A percentile compares a stretch with the other conserved stretches of the same genome.
These are phyloP conservation scores for Oligia latruncula DNA, from an alignment of 2,888 invertebrate species.

Conservation along the genomic window DNA sequence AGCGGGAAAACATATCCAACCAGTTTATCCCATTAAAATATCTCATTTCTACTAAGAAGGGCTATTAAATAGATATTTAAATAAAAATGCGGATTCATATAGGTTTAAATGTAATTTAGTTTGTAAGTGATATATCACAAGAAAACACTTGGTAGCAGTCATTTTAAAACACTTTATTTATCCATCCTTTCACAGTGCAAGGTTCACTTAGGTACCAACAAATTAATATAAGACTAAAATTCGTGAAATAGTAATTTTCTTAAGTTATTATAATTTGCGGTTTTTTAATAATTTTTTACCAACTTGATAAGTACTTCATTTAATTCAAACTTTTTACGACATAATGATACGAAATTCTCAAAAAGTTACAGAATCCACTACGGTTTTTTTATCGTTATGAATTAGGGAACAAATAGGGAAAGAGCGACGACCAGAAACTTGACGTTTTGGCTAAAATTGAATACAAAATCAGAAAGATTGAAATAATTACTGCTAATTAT, in stretches of 20 bases:
- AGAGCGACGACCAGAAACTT: background rate
- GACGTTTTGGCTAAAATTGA: background rate
- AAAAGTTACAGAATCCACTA: background rate
- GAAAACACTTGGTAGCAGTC: constrained; percentile 29
- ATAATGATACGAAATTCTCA: background rate
- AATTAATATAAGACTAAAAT: constrained; percentile 34
- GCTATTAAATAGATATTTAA: constrained; percentile 36
- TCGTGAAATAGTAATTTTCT: constrained; percentile 55
- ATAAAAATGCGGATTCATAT: constrained; percentile 26
- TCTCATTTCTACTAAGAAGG: constrained; percentile 28
- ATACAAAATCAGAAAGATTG: background rate
- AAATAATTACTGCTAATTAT: background rate
- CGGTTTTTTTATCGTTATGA: background rate
- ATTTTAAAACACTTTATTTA: constrained; percentile 48
- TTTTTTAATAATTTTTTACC: constrained; percentile 33
- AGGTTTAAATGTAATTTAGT: constrained; percentile 17
- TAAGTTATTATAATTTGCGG: constrained; percentile 52
- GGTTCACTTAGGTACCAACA: constrained; percentile 32
- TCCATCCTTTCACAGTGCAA: constrained; percentile 45
- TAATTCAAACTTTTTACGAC: constrained; percentile 21
- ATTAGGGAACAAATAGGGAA: background rate
- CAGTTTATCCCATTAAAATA: constrained; percentile 49
- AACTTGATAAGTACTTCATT: constrained; percentile 14
- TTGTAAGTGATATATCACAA: constrained; percentile 15
- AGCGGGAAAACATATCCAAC: constrained; percentile 27